Evolutionary conservation across 2,797 vertebrate genomes (phyloP).

Genomic region (Odontamblyopus lacepedii): DNA sequence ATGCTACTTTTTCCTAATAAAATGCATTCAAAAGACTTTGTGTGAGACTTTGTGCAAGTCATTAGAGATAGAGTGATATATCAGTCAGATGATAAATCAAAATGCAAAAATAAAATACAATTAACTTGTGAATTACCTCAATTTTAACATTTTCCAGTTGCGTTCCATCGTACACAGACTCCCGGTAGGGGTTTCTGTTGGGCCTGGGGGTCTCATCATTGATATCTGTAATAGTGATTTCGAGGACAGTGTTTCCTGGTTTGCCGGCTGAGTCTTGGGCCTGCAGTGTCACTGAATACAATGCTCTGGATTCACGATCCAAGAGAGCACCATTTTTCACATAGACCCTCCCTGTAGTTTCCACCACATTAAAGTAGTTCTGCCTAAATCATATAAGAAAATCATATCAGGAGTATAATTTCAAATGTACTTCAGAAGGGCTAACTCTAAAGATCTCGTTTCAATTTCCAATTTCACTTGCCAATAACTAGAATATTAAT

Average conservation of each 20-base stretch:
- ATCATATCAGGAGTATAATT: not conserved
- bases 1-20: too few relatives aligned
- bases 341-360: slow-evolving; percentile 66
- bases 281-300: slow-evolving; percentile 84
- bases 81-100: too few relatives aligned
- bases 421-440: not conserved
- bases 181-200: slow-evolving; percentile 75
- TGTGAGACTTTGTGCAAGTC: too few relatives aligned
- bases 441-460: not conserved
- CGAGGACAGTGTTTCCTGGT: slow-evolving; percentile 75
- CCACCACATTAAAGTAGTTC: slow-evolving; percentile 74
- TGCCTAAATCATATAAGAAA: slow-evolving; percentile 66
- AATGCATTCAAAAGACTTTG: too few relatives aligned
- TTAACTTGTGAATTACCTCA: slow-evolving; percentile 52
- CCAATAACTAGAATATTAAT: too few relatives aligned
- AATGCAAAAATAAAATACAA: too few relatives aligned
- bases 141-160: slow-evolving; percentile 43
- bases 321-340: slow-evolving; percentile 72
- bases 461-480: not conserved
- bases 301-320: slow-evolving; percentile 82
- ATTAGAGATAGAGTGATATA: too few relatives aligned
- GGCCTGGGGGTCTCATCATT: slow-evolving; percentile 82
- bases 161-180: slow-evolving; percentile 76
- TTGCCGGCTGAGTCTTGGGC: slow-evolving; percentile 78
- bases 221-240: slow-evolving; percentile 83